Conservation (phyloP, 2,888 invertebrate species). For the Crossocerus cetratus region DNA sequence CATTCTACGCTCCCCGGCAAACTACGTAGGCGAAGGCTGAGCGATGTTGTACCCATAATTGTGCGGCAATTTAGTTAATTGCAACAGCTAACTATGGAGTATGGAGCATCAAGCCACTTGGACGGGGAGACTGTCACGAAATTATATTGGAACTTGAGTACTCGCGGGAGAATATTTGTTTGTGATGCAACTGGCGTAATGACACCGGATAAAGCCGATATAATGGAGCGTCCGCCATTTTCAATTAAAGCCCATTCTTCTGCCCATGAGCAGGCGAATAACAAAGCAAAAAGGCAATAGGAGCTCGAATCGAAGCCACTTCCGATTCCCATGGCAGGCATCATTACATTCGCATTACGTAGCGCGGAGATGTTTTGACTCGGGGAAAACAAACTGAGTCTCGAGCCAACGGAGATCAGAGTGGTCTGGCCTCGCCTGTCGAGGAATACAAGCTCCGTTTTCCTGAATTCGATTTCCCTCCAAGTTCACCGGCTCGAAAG, state of each 20-base stretch:
- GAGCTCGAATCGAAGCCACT: slow-evolving; percentile 7
- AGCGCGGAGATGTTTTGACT: background rate
- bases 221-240: background rate
- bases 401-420: slow-evolving; percentile 19
- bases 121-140: too few species aligned
- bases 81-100: too few species aligned
- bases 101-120: too few species aligned
- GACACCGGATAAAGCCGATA: too few species aligned
- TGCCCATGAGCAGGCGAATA: too few species aligned
- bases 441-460: slow-evolving; percentile 20
- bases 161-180: too few species aligned
- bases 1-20: too few species aligned
- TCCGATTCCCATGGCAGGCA: slow-evolving; percentile 15
- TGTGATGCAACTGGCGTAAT: too few species aligned
- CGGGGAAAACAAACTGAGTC: slow-evolving; percentile 18
- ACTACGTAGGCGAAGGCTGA: too few species aligned
- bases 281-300: background rate
- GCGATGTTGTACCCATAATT: too few species aligned
- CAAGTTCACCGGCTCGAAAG: slow-evolving; percentile 26
- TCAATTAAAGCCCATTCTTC: background rate
- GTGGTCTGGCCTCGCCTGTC: slow-evolving; percentile 20
- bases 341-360: slow-evolving; percentile 21
- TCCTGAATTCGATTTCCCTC: slow-evolving; percentile 43
- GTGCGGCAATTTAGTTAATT: too few species aligned
- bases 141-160: too few species aligned